phyloP scores from a whole-genome alignment of 2,113 vertebrate genomes.

The Chionis minor region DNA sequence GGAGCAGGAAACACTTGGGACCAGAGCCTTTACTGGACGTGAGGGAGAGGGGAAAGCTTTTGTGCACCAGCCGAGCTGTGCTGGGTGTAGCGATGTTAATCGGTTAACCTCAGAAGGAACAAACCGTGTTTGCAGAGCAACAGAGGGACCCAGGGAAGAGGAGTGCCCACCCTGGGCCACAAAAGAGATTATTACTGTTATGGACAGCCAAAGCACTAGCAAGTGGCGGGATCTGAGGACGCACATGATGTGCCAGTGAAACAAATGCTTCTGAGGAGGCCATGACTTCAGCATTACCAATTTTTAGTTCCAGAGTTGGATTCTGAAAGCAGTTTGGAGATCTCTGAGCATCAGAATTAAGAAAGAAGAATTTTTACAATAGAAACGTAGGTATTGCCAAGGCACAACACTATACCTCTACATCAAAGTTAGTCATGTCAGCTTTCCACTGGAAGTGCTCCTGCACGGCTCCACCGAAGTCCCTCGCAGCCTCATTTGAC shows the following conservation, averaged over 20 bases:
- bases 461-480: conserved; percentile 94
- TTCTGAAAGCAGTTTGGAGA: background rate
- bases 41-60: background rate
- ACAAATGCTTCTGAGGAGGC: background rate
- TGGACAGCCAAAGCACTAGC: background rate
- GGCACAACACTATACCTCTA: conserved; percentile 81
- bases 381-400: background rate
- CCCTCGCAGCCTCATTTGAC: conserved; percentile 92
- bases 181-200: no score
- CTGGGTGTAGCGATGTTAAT: no score
- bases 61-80: background rate
- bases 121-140: background rate
- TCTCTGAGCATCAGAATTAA: background rate
- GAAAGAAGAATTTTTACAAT: background rate
- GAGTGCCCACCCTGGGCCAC: background rate
- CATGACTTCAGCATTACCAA: rapidly evolving
- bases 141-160: background rate
- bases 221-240: background rate
- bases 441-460: conserved; percentile 97
- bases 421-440: conserved; percentile 97
- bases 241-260: rapidly evolving
- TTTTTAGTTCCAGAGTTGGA: background rate
- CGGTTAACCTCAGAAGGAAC: background rate
- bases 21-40: background rate
- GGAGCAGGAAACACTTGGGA: rapidly evolving